A percentile compares a stretch with the other conserved stretches of the same genome.
These are phyloP conservation scores for Aselliscus stoliczkanus DNA, from an alignment of 2,797 vertebrate species.

Conservation along the genomic window DNA sequence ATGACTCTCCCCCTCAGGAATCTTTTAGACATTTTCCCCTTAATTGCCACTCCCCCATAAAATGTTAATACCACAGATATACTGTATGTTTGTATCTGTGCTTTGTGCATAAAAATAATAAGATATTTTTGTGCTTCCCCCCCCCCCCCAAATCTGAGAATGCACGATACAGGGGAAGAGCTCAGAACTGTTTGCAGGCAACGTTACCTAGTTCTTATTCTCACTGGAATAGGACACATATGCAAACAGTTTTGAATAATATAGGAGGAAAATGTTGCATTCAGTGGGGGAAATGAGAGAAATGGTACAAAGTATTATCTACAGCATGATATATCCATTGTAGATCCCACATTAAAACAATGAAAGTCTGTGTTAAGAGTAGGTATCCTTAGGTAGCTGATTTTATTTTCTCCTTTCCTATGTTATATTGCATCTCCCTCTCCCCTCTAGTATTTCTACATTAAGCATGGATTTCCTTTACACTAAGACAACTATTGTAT, in stretches of 20 bases:
- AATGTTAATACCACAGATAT: neutral
- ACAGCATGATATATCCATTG: neutral
- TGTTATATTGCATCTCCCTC: neutral
- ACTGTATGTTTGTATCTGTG: neutral
- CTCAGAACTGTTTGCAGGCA: neutral
- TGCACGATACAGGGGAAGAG: neutral
- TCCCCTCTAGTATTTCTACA: neutral
- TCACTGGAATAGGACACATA: neutral
- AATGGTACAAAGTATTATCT: neutral
- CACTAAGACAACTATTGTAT: neutral
- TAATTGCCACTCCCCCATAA: neutral
- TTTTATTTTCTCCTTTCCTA: neutral
- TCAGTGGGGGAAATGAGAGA: neutral
- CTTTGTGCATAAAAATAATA: neutral
- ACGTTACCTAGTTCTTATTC: neutral
- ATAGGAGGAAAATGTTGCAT: neutral
- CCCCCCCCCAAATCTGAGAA: neutral
- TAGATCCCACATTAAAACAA: neutral
- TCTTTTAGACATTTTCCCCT: neutral
- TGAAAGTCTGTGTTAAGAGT: neutral
- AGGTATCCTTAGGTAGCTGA: neutral
- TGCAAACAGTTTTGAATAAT: neutral
- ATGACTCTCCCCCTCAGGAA: neutral
- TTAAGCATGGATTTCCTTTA: neutral
- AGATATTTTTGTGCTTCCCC: neutral